phyloP scores from a whole-genome alignment of 2,113 vertebrate species.

The Dendrocopos noguchii region DNA sequence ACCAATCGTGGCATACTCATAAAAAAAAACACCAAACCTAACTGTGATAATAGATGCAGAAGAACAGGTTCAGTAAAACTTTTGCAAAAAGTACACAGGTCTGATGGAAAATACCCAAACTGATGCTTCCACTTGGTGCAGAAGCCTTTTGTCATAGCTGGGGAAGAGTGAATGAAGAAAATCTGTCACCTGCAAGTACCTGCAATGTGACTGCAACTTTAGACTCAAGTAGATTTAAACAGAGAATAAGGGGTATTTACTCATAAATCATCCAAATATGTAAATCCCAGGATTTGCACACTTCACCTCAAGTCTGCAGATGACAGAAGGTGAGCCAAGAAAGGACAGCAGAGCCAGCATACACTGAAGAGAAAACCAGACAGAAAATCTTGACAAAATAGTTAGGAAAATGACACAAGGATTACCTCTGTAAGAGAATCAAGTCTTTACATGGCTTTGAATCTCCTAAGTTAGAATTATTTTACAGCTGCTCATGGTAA shows the following conservation, averaged over 20 bases:
- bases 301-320: background rate
- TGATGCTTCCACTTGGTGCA: background rate
- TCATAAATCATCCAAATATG: background rate
- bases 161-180: background rate
- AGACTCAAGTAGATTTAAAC: background rate
- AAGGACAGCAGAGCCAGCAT: background rate
- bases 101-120: background rate
- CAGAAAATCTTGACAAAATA: background rate
- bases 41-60: background rate
- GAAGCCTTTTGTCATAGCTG: background rate
- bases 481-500: accelerated
- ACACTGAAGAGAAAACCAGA: background rate
- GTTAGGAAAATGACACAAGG: background rate
- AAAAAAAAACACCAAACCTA: background rate
- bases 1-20: background rate
- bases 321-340: background rate
- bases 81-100: background rate
- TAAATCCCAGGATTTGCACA: background rate
- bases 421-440: background rate
- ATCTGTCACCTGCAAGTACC: background rate
- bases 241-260: background rate
- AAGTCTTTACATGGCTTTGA: background rate
- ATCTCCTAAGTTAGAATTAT: background rate
- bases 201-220: background rate
- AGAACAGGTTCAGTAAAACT: background rate